Evolutionary conservation across 1,140 invertebrate genomes (phyloP).

Genomic region (Apis florea): DNA sequence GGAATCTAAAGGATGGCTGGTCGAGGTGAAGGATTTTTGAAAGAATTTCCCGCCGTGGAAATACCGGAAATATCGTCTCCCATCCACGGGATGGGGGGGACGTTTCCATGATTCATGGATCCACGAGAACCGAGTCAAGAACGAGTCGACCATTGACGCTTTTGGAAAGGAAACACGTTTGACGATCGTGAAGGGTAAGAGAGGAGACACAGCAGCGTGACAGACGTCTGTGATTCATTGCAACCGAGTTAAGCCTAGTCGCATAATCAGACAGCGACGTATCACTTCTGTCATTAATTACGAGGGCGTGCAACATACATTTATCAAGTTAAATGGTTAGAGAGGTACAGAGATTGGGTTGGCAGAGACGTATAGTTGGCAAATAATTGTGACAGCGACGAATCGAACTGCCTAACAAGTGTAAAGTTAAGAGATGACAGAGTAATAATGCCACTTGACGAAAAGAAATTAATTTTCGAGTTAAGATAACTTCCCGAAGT

Average conservation of each 20-base stretch:
- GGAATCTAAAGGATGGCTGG: not conserved
- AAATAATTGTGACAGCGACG: conserved; percentile 43
- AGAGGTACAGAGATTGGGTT: not conserved
- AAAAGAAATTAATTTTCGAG: conserved; percentile 16
- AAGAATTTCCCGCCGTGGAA: not conserved
- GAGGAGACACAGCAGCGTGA: not conserved
- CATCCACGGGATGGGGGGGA: not conserved
- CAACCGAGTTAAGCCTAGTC: conserved; percentile 41
- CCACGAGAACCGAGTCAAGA: not conserved
- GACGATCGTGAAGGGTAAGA: not conserved
- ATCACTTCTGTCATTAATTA: conserved; percentile 57
- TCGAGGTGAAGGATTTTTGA: not conserved
- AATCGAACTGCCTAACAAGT: not conserved
- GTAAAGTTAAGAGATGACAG: not conserved
- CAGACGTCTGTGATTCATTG: conserved; percentile 45
- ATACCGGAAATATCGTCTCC: not conserved
- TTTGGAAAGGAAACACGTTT: not conserved
- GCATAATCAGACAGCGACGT: conserved; percentile 57
- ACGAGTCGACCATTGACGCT: not conserved
- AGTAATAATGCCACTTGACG: not conserved
- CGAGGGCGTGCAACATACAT: conserved; percentile 29
- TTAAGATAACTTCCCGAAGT: not conserved
- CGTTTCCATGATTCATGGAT: not conserved
- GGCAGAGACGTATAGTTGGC: conserved; percentile 3
- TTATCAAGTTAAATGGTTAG: conserved; percentile 44